Evolutionary conservation across 2,113 vertebrate genomes (phyloP).

Genomic region (Hippoglossus stenolepis): DNA sequence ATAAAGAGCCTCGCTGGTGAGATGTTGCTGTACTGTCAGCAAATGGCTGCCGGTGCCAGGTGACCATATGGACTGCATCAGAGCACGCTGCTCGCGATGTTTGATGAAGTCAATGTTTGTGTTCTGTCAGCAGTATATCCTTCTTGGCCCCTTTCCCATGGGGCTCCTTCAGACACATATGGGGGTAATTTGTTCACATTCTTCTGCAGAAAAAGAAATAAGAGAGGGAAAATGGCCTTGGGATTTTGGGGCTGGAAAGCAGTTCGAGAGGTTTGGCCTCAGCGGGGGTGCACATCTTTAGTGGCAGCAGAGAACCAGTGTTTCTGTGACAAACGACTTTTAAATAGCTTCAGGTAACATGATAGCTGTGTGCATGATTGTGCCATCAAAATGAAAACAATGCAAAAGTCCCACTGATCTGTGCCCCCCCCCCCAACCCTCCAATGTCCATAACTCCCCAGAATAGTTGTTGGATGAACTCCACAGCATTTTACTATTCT

Average conservation of each 20-base stretch:
- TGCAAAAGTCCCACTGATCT: neutral
- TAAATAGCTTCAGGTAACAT: slow-evolving; percentile 15
- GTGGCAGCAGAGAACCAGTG: neutral
- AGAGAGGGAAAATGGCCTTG: slow-evolving; percentile 26
- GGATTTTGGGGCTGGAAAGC: slow-evolving; percentile 61
- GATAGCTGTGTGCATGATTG: neutral
- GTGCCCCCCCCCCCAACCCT: neutral
- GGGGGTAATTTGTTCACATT: slow-evolving; percentile 79
- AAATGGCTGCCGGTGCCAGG: slow-evolving; percentile 51
- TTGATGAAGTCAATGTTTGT: slow-evolving; percentile 76
- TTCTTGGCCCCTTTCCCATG: slow-evolving; percentile 66
- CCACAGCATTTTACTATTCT: neutral
- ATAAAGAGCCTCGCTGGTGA: slow-evolving; percentile 50
- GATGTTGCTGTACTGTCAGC: slow-evolving; percentile 50
- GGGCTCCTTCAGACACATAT: slow-evolving; percentile 76
- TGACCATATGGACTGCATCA: slow-evolving; percentile 71
- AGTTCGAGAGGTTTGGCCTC: slow-evolving; percentile 25
- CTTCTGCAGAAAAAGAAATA: slow-evolving; percentile 61
- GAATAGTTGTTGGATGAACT: neutral
- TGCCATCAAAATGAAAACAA: slow-evolving; percentile 18
- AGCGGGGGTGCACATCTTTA: slow-evolving; percentile 22
- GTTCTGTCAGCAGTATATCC: slow-evolving; percentile 77
- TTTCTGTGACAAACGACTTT: slow-evolving; percentile 41
- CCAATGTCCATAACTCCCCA: neutral
- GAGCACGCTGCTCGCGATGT: slow-evolving; percentile 48